These are phyloP conservation scores for Labeo catla DNA, from an alignment of 2,113 vertebrate genomes.

Conservation along the genomic window DNA sequence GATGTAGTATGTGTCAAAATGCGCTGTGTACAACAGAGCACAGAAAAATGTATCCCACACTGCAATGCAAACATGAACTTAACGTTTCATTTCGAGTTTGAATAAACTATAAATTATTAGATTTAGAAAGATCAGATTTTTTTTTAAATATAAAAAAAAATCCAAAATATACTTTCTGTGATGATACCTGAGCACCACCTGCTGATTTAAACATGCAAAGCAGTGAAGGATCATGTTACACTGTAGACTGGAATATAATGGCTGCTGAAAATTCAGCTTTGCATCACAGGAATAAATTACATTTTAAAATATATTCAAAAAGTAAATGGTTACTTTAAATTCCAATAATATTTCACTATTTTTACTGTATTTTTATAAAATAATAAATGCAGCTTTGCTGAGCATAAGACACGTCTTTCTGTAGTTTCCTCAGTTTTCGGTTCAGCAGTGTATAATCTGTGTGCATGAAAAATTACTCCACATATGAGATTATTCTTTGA, in stretches of 20 bases:
- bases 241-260: background rate
- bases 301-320: background rate
- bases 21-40: too few species aligned
- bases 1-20: too few species aligned
- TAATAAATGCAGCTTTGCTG: background rate
- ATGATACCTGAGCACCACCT: background rate
- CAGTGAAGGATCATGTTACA: background rate
- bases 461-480: conserved; percentile 14
- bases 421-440: background rate
- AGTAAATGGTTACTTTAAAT: background rate
- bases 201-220: background rate
- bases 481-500: background rate
- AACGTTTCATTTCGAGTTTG: background rate
- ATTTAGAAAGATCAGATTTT: background rate
- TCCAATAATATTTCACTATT: background rate
- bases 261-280: background rate
- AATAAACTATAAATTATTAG: too few species aligned
- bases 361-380: background rate
- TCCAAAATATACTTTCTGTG: background rate
- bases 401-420: background rate
- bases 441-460: background rate
- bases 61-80: background rate
- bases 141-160: background rate
- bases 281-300: background rate
- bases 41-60: background rate